phyloP scores from a whole-genome alignment of 2,888 invertebrate species.

The Calliopum simillimum region DNA sequence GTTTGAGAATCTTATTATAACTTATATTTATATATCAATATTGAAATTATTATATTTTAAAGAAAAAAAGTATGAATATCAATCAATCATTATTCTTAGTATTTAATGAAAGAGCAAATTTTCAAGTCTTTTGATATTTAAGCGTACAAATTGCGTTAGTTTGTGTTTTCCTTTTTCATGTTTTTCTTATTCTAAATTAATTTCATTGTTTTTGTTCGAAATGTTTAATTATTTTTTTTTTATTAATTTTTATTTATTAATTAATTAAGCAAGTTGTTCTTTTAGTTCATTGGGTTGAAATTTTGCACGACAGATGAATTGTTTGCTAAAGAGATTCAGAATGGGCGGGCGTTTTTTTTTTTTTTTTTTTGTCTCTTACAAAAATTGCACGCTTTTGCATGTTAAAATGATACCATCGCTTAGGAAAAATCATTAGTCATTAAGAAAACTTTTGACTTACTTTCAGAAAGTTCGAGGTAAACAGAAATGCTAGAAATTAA shows the following conservation, averaged over 20 bases:
- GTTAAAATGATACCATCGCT: neutral
- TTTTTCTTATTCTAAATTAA: neutral
- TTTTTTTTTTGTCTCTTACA: neutral
- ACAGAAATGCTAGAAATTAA: no score
- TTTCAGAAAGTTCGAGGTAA: no score
- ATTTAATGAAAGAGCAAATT: constrained; percentile 1
- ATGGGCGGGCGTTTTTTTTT: neutral
- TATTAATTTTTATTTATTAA: neutral
- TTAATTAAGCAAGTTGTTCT: no score
- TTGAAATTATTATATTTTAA: neutral
- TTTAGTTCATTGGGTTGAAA: no score
- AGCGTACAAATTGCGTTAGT: neutral
- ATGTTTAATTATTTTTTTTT: neutral
- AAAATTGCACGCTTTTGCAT: constrained; percentile 8
- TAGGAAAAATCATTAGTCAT: no score
- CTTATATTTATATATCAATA: constrained; percentile 14
- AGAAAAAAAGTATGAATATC: no score
- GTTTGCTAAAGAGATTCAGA: no score
- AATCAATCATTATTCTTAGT: neutral
- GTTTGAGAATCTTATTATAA: constrained; percentile 8
- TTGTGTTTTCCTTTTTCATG: neutral
- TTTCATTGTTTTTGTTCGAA: no score
- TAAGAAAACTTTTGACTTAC: no score
- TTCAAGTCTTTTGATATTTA: neutral
- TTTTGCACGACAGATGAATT: no score